These are phyloP conservation scores for Parnassius apollo DNA, from an alignment of 2,888 invertebrate species.

Conservation along the genomic window DNA sequence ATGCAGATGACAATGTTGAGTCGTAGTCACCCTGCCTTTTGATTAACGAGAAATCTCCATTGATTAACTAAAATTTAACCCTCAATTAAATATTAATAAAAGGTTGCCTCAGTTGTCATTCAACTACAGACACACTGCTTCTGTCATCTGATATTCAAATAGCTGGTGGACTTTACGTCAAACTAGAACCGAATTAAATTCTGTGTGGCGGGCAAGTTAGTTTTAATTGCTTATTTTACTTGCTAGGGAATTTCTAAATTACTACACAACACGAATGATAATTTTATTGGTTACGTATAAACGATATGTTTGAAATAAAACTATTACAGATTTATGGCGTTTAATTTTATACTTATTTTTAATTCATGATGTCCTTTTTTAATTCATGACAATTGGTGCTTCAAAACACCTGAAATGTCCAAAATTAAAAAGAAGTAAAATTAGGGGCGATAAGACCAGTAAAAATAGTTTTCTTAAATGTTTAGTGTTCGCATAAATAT, in stretches of 20 bases:
- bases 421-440: no score
- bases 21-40: slow-evolving; percentile 6
- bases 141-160: slow-evolving; percentile 22
- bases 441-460: no score
- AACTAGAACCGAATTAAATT: slow-evolving; percentile 17
- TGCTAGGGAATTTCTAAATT: slow-evolving; percentile 1
- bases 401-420: no score
- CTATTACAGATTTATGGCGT: no score
- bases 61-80: slow-evolving; percentile 12
- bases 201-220: slow-evolving; percentile 10
- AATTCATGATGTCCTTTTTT: no score
- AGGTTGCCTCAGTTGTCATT: slow-evolving; percentile 9
- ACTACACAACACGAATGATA: no score
- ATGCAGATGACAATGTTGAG: slow-evolving; percentile 19
- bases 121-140: slow-evolving; percentile 15
- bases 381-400: no score
- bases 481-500: no score
- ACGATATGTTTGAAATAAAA: no score
- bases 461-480: no score
- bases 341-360: no score
- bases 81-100: slow-evolving; percentile 18
- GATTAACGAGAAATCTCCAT: slow-evolving; percentile 22
- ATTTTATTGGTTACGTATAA: no score
- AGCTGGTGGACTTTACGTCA: slow-evolving; percentile 11
- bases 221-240: slow-evolving; percentile 5